Evolutionary conservation across 2,797 vertebrate species (phyloP).

Genomic region (Vultur gryphus): DNA sequence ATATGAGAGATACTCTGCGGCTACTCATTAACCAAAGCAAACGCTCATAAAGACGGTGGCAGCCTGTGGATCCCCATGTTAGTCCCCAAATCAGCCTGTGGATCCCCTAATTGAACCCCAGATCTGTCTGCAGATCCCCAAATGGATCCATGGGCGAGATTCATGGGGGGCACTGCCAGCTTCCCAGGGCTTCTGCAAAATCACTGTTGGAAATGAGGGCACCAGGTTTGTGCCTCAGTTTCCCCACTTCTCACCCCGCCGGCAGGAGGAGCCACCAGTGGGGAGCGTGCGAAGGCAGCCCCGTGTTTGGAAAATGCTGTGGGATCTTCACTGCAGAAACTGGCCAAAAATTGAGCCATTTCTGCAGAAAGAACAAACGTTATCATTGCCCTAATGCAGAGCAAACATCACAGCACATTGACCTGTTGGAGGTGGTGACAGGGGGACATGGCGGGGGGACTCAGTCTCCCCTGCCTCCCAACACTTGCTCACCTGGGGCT

Average conservation of each 20-base stretch:
- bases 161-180: fast-evolving
- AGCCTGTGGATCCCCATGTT: neutral
- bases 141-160: fast-evolving
- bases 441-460: fast-evolving
- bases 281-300: neutral
- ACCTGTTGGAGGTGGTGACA: neutral
- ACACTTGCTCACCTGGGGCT: neutral
- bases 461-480: neutral
- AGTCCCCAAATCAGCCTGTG: neutral
- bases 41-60: neutral
- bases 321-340: neutral
- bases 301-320: fast-evolving
- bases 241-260: neutral
- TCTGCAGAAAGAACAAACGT: neutral
- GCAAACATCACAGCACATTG: neutral
- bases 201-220: neutral
- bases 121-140: neutral
- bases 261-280: fast-evolving
- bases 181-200: neutral
- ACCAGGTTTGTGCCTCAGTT: neutral
- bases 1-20: neutral
- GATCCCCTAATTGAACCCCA: neutral
- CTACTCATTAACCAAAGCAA: neutral
- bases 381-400: neutral
- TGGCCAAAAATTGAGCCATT: fast-evolving